Evolutionary conservation across 2,797 vertebrate genomes (phyloP), one percentile per base, ranked within the genome.

Genomic region (Clarias platycephalus): DNA sequence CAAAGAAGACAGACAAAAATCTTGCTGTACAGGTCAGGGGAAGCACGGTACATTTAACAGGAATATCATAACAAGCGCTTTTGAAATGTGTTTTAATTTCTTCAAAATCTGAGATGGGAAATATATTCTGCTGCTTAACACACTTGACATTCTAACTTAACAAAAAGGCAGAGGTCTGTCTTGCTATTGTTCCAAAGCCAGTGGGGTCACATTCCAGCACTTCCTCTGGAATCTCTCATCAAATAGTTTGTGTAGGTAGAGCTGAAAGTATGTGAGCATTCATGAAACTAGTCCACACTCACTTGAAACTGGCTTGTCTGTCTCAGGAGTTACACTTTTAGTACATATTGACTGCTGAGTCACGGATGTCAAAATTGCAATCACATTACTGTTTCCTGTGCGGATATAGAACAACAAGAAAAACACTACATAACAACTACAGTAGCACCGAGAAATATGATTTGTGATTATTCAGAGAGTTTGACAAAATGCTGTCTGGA

Each of bases 161-260:
- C 10, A 62, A 18, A 83, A 26, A 70, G 70, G 44, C 75, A 5
- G 15, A 72, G 57, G 15, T 84, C 62, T 84, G 83, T 86, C 84
- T 87, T 90, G 87, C 89, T 85, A 90, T 92, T 93, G 92, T 92
- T 93, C 88, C 92, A 86, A 91, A 91, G 92, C 90, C 91, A 91
- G 89, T 40, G 87, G 87, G 91, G 94, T 93, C 91, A 93, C 92
- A 95, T 95, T 94, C 94, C 91, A 89, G 85, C 66, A 90, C 84
- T 88, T 84, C 89, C 83, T 82, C 72, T 66, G 89, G 85, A 84
- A 88, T 70, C 85, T 85, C 58, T 24, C 88, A 89, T 49, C 44
- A 44, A 81, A 83, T 67, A 81, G 60, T 80, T 44, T 81, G 57
- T 70, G 71, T 81, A 68, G 76, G 81, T 68, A 81, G 40, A 49